phyloP scores from a whole-genome alignment of 2,797 vertebrate genomes.

The Macrochelys suwanniensis region DNA sequence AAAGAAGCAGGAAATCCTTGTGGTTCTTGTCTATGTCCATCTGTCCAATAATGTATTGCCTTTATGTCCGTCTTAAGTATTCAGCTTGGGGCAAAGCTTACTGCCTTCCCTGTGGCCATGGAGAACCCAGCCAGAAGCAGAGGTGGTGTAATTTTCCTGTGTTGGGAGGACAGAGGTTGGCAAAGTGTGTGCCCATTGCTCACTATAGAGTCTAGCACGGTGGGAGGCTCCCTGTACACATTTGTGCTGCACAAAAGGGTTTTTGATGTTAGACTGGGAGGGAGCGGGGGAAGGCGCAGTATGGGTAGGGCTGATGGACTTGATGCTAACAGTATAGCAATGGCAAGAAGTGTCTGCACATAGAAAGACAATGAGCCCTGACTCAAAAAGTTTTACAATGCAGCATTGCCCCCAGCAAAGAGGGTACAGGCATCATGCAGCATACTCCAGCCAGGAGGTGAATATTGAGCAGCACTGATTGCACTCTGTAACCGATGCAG shows the following conservation, averaged over 20 bases:
- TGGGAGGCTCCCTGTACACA: fast-evolving
- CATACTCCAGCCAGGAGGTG: fast-evolving
- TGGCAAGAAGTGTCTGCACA: not conserved
- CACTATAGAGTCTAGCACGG: fast-evolving
- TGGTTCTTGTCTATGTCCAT: fast-evolving
- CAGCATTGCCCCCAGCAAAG: not conserved
- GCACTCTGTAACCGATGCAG: not conserved
- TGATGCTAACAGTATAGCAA: not conserved
- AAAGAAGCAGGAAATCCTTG: not conserved
- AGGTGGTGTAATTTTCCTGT: fast-evolving
- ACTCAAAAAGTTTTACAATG: not conserved
- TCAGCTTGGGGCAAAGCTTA: not conserved
- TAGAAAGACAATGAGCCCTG: not conserved
- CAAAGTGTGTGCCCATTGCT: not conserved
- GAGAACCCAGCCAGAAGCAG: not conserved
- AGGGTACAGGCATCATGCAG: fast-evolving
- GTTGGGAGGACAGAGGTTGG: not conserved
- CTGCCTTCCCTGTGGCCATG: not conserved
- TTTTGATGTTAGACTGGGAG: not conserved
- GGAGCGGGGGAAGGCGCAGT: not conserved
- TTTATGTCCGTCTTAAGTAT: not conserved
- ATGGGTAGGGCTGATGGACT: not conserved
- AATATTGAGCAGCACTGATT: not conserved
- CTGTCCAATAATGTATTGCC: not conserved
- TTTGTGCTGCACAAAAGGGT: not conserved